Conservation (phyloP, 2,888 invertebrate genomes). For the Phortica magna region DNA sequence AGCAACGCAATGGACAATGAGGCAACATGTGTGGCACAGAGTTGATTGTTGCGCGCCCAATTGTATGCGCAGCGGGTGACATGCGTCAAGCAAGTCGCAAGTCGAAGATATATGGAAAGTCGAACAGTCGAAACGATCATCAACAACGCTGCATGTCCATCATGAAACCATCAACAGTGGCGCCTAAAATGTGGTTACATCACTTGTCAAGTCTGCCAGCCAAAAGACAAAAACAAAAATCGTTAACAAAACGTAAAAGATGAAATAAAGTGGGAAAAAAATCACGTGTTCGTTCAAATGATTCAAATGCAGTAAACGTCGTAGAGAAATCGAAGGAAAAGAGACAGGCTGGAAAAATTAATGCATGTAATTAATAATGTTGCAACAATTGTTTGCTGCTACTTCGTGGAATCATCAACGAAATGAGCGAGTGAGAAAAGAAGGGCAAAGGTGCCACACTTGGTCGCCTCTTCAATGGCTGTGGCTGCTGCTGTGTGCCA, state of each 20-base stretch:
- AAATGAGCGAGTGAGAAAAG: neutral
- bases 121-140: conserved; percentile 33
- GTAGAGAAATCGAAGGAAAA: neutral
- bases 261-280: neutral
- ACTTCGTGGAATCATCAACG: conserved; percentile 51
- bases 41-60: conserved; percentile 26
- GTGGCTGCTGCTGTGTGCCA: conserved; percentile 33
- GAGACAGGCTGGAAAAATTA: conserved; percentile 59
- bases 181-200: conserved; percentile 68
- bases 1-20: neutral
- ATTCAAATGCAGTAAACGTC: neutral
- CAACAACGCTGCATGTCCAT: conserved; percentile 38
- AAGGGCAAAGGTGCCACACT: neutral
- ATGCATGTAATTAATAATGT: conserved; percentile 70
- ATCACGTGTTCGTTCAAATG: neutral
- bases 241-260: neutral
- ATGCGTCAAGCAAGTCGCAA: conserved; percentile 56
- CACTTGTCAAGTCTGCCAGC: conserved; percentile 59
- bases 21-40: conserved; percentile 25
- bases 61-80: conserved; percentile 72
- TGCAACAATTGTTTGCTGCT: conserved; percentile 54
- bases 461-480: conserved; percentile 9
- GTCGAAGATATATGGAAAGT: neutral
- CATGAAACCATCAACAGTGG: conserved; percentile 74
- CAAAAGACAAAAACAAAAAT: neutral